These are phyloP conservation scores for Aphelinus certus DNA, from an alignment of 1,140 invertebrate genomes.

Conservation along the genomic window DNA sequence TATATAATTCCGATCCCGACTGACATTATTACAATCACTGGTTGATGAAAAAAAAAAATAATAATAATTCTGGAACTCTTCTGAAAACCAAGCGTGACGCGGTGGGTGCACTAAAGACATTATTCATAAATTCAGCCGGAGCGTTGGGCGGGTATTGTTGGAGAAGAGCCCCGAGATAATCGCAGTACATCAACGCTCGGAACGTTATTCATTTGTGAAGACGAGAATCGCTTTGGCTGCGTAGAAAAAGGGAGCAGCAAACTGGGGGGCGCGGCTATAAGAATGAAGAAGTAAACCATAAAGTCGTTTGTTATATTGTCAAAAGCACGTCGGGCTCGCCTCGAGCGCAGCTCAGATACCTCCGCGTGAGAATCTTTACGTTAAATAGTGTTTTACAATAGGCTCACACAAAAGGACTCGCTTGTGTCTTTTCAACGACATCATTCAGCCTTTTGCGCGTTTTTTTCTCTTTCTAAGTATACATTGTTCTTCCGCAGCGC, in stretches of 20 bases:
- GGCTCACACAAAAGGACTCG: background rate
- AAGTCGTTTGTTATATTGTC: slow-evolving; percentile 23
- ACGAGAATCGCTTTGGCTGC: background rate
- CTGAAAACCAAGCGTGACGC: no score
- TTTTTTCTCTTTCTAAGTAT: background rate
- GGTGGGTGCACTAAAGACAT: no score
- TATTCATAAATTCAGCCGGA: no score
- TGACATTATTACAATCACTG: no score
- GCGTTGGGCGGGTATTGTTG: no score
- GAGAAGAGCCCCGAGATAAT: background rate
- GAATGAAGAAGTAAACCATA: background rate
- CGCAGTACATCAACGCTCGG: background rate
- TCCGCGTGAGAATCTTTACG: background rate
- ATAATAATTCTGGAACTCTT: no score
- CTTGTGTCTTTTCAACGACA: background rate
- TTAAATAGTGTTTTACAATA: slow-evolving; percentile 9
- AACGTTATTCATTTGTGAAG: slow-evolving; percentile 14
- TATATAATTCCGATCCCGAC: no score
- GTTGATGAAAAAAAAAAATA: no score
- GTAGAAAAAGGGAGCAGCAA: no score
- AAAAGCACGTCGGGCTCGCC: slow-evolving; percentile 7
- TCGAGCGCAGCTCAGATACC: slow-evolving; percentile 6
- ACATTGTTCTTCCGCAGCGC: no score
- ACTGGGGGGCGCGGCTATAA: background rate
- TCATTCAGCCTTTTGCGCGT: background rate